These are phyloP conservation scores for Echinometra lucunter DNA, from an alignment of 53 echinoderm and acorn worm genomes.

Conservation along the genomic window DNA sequence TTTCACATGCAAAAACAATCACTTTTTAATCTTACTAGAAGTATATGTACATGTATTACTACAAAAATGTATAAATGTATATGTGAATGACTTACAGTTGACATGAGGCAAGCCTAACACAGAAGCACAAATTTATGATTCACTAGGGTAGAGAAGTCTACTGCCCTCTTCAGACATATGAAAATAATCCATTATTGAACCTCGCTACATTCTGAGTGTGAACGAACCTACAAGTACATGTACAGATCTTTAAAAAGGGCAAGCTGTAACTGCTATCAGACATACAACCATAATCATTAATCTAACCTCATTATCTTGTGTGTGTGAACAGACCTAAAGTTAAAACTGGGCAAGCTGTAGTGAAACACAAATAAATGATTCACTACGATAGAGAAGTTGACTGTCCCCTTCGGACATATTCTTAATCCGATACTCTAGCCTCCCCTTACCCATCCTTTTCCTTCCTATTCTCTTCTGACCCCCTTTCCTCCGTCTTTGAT, in stretches of 20 bases:
- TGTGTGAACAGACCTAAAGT: background rate
- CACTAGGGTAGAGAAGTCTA: background rate
- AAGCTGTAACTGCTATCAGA: constrained; percentile 9
- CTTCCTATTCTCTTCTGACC: constrained; percentile 40
- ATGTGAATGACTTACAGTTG: background rate
- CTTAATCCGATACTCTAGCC: constrained; percentile 1
- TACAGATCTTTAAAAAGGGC: too few relatives aligned
- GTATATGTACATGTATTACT: too few relatives aligned
- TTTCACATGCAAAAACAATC: background rate
- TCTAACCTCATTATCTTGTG: too few relatives aligned
- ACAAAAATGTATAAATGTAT: too few relatives aligned
- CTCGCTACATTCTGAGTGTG: background rate
- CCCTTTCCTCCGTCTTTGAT: background rate
- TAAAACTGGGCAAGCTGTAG: background rate
- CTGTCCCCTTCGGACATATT: constrained; percentile 50
- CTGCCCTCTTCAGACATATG: background rate
- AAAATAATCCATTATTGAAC: background rate
- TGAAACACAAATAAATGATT: constrained; percentile 41
- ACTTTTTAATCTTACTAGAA: background rate
- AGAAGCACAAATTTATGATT: background rate
- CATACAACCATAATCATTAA: background rate
- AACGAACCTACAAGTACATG: background rate
- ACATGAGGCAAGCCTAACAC: background rate
- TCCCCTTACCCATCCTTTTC: constrained; percentile 29
- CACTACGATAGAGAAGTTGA: constrained; percentile 7